Evolutionary conservation across 1,140 invertebrate species (phyloP).

Genomic region (Laodelphax striatellus): DNA sequence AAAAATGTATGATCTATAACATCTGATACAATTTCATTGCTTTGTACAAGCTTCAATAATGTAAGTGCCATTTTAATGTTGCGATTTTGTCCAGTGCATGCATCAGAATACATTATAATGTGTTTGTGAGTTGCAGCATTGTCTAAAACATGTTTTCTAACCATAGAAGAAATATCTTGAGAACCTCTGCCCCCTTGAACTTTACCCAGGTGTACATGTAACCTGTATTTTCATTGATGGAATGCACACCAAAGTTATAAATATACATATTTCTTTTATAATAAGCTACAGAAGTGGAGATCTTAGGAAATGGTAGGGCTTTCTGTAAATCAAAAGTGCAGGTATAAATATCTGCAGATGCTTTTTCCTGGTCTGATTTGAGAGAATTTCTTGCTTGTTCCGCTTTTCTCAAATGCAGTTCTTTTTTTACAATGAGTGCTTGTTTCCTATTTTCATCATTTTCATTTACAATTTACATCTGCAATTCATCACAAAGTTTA

Average conservation of each 20-base stretch:
- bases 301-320: slow-evolving; percentile 22
- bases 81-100: slow-evolving; percentile 18
- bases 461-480: slow-evolving; percentile 12
- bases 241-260: slow-evolving; percentile 21
- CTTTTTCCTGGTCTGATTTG: slow-evolving; percentile 15
- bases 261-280: slow-evolving; percentile 25
- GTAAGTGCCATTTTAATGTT: slow-evolving; percentile 16
- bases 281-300: slow-evolving; percentile 22
- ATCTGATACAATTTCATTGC: slow-evolving; percentile 15
- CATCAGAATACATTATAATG: slow-evolving; percentile 16
- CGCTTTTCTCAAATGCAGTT: slow-evolving; percentile 19
- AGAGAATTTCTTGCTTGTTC: slow-evolving; percentile 15
- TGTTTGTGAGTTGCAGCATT: slow-evolving; percentile 15
- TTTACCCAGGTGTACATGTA: slow-evolving; percentile 25
- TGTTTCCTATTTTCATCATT: slow-evolving; percentile 13
- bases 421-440: slow-evolving; percentile 15
- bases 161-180: background rate
- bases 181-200: slow-evolving; percentile 22
- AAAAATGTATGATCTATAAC: slow-evolving; percentile 21
- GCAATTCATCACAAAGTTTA: slow-evolving; percentile 20
- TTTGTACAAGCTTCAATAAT: slow-evolving; percentile 19
- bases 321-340: slow-evolving; percentile 23
- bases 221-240: slow-evolving; percentile 14
- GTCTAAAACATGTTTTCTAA: slow-evolving; percentile 16
- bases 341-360: slow-evolving; percentile 18